Conservation (phyloP, 2,797 vertebrate genomes). For the Peromyscus eremicus region DNA sequence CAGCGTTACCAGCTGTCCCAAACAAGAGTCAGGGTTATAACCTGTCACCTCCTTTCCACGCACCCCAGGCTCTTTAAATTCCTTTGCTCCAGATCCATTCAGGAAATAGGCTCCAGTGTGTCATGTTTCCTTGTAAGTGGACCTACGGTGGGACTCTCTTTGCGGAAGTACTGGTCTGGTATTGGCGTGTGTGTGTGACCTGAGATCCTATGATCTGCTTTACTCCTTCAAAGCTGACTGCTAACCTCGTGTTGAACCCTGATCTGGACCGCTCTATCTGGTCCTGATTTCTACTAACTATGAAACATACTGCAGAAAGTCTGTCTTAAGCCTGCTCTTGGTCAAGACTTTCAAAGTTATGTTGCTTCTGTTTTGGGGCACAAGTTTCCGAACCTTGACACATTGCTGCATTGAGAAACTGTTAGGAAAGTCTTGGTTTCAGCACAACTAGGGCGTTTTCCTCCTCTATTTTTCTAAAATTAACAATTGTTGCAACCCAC, state of each 20-base stretch:
- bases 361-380: not conserved
- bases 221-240: not conserved
- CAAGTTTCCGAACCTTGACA: conserved; percentile 21
- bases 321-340: not conserved
- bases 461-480: not conserved
- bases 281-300: not conserved
- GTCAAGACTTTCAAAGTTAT: conserved; percentile 35
- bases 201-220: not conserved
- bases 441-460: not conserved
- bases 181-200: not conserved
- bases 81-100: not conserved
- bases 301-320: not conserved
- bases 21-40: not conserved
- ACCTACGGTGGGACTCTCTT: not conserved
- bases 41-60: not conserved
- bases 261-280: not conserved
- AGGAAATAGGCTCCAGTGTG: not conserved
- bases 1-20: not conserved
- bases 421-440: conserved; percentile 25
- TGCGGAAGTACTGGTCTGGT: not conserved
- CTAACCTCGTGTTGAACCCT: not conserved
- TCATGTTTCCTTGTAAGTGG: not conserved
- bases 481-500: conserved; percentile 10
- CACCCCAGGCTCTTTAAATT: not conserved
- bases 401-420: conserved; percentile 1